A percentile compares a stretch with the other conserved stretches of the same genome.
Evolutionary conservation across 2,797 vertebrate species (phyloP).

Genomic region (Chelmon rostratus): DNA sequence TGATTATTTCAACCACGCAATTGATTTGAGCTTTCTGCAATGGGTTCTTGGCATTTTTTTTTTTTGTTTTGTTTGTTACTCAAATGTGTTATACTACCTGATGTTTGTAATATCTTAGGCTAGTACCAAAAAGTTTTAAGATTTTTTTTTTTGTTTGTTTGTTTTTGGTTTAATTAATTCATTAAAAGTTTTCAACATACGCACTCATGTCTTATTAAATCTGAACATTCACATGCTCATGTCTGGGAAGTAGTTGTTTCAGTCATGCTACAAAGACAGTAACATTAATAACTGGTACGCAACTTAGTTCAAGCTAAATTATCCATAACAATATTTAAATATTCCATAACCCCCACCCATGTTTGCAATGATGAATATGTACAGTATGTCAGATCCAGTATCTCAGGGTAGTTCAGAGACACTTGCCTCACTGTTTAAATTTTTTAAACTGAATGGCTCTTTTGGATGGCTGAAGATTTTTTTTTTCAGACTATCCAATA

Average conservation of each 20-base stretch:
- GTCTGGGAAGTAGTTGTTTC: not conserved
- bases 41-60: conserved; percentile 75
- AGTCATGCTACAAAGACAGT: conserved; percentile 1
- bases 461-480: not conserved
- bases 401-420: not conserved
- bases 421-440: not conserved
- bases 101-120: conserved; percentile 83
- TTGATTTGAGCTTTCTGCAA: conserved; percentile 77
- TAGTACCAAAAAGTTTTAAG: conserved; percentile 84
- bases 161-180: conserved; percentile 75
- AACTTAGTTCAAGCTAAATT: not conserved
- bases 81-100: conserved; percentile 79
- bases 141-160: conserved; percentile 47
- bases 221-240: not conserved
- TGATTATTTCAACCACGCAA: conserved; percentile 66
- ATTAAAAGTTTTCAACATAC: conserved; percentile 84
- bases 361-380: not conserved
- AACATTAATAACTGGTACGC: not conserved
- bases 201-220: not conserved
- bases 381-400: not conserved
- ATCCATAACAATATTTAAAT: not conserved
- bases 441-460: not conserved
- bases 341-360: not conserved
- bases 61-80: conserved; percentile 71
- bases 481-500: not conserved